phyloP scores from a whole-genome alignment of 2,888 invertebrate genomes.

The Tenthredo livida region DNA sequence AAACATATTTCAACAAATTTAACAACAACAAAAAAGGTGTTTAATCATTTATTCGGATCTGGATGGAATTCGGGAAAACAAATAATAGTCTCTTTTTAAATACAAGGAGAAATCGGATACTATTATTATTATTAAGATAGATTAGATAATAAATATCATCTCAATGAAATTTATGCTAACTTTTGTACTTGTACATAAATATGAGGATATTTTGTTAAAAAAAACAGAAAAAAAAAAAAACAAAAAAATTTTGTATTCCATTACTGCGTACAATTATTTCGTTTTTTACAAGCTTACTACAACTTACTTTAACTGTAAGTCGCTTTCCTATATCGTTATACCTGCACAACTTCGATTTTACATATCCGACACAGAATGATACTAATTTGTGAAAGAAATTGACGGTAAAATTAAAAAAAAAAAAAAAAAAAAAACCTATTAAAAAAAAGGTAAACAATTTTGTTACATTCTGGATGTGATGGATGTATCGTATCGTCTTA shows the following conservation, averaged over 20 bases:
- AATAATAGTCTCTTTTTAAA: neutral
- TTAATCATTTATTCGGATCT: neutral
- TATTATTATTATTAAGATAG: neutral
- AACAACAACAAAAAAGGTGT: neutral
- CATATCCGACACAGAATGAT: neutral
- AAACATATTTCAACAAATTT: neutral
- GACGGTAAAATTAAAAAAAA: neutral
- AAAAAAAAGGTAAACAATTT: neutral
- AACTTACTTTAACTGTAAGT: neutral
- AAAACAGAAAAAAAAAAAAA: neutral
- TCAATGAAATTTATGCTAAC: neutral
- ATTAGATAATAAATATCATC: neutral
- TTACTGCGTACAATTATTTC: neutral
- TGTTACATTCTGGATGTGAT: conserved; percentile 32
- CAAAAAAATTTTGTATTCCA: neutral
- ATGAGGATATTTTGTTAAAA: neutral
- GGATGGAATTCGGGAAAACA: neutral
- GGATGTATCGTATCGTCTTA: neutral
- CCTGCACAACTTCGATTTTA: neutral
- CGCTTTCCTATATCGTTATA: neutral
- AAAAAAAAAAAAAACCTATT: neutral
- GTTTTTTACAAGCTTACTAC: neutral
- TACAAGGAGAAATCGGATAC: neutral
- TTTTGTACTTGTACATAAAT: conserved; percentile 1
- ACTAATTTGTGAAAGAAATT: too few species aligned